Evolutionary conservation across 2,888 invertebrate genomes (phyloP).

Genomic region (Epinotia brunnichana): DNA sequence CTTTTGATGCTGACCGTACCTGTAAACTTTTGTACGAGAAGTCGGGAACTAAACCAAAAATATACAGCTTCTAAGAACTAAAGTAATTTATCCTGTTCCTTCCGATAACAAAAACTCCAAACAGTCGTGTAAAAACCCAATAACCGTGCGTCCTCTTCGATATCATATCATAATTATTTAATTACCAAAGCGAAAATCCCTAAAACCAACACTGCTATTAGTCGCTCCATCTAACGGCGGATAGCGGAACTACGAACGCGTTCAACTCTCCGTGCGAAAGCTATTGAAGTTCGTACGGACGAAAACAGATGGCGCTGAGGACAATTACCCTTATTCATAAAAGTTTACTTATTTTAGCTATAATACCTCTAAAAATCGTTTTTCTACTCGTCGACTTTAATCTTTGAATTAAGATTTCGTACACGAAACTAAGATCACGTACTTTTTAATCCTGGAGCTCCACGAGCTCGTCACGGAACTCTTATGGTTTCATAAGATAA

Average conservation of each 20-base stretch:
- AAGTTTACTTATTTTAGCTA: no score
- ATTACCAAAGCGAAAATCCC: neutral
- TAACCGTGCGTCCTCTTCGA: neutral
- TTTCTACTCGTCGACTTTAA: no score
- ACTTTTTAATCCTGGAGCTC: no score
- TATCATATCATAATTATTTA: neutral
- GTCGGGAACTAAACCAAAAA: neutral
- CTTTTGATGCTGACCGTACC: no score
- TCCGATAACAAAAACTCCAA: neutral
- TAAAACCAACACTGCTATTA: slow-evolving; percentile 1
- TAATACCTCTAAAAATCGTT: no score
- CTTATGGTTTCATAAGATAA: no score
- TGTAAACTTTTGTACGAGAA: neutral
- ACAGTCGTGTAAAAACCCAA: no score
- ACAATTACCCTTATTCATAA: neutral
- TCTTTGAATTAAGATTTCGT: no score
- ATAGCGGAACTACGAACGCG: slow-evolving; percentile 47
- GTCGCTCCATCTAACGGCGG: slow-evolving; percentile 51
- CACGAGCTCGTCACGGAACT: no score
- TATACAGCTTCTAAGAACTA: neutral
- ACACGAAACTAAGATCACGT: no score
- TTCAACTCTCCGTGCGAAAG: neutral
- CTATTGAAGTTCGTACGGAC: slow-evolving; percentile 22
- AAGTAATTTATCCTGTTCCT: neutral
- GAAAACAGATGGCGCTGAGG: slow-evolving; percentile 60